Percentiles rank a stretch among this genome's conserved stretches.
These are phyloP conservation scores for Sarotherodon lohbergeri DNA, from an alignment of 2,113 vertebrate species.

Conservation along the genomic window DNA sequence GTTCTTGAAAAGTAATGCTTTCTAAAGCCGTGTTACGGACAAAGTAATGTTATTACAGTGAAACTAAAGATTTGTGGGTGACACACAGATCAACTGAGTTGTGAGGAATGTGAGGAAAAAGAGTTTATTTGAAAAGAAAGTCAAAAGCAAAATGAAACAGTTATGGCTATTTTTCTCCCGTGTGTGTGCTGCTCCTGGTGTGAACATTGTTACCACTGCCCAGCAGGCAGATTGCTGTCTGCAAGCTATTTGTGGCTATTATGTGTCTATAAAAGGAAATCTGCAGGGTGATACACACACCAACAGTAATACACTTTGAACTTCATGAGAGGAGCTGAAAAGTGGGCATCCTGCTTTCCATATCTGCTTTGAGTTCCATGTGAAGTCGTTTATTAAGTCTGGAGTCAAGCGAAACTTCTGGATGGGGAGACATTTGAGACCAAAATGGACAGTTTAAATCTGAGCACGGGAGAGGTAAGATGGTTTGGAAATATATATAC, in stretches of 20 bases:
- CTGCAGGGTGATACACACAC: constrained; percentile 39
- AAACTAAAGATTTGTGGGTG: not conserved
- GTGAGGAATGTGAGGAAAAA: not conserved
- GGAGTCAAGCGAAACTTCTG: not conserved
- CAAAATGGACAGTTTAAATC: constrained; percentile 39
- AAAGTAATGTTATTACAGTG: not conserved
- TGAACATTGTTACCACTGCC: constrained; percentile 74
- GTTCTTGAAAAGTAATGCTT: not conserved
- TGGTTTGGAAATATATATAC: not conserved
- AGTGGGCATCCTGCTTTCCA: constrained; percentile 17
- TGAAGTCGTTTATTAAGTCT: not conserved
- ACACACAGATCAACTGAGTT: not conserved
- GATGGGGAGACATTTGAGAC: not conserved
- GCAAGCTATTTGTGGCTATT: constrained; percentile 86
- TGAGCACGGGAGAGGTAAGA: constrained; percentile 57
- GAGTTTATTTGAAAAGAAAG: not conserved
- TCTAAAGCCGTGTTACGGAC: not conserved
- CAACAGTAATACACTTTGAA: constrained; percentile 62
- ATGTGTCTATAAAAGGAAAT: constrained; percentile 92
- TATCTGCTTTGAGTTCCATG: not conserved
- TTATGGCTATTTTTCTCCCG: not conserved
- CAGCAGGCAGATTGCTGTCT: constrained; percentile 75
- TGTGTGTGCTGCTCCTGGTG: not conserved
- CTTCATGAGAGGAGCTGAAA: constrained; percentile 60
- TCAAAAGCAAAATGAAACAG: not conserved